Evolutionary conservation across 2,113 vertebrate genomes (phyloP).

Genomic region (Hippolais icterina): DNA sequence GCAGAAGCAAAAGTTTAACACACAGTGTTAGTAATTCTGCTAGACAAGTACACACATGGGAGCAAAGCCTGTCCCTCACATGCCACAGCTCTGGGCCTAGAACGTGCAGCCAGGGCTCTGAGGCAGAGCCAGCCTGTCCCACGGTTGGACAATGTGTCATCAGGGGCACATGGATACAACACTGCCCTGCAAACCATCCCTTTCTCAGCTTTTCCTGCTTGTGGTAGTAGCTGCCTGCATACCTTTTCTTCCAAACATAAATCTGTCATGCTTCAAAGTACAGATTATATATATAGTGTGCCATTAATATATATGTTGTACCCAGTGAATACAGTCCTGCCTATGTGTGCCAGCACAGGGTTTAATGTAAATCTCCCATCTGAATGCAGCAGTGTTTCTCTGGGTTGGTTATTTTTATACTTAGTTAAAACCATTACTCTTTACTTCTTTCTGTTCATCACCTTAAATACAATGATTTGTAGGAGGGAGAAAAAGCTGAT

Average conservation of each 20-base stretch:
- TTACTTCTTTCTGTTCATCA: background rate
- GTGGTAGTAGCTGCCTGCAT: background rate
- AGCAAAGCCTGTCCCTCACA: background rate
- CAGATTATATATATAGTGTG: background rate
- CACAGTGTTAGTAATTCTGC: background rate
- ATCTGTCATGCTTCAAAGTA: background rate
- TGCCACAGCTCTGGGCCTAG: background rate
- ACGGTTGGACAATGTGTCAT: fast-evolving
- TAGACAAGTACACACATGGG: background rate
- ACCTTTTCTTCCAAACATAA: background rate
- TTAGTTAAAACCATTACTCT: background rate
- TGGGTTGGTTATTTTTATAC: background rate
- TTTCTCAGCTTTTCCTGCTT: background rate
- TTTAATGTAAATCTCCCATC: background rate
- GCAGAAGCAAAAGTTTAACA: background rate
- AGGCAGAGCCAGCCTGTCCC: background rate
- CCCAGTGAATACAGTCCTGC: background rate
- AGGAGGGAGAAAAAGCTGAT: background rate
- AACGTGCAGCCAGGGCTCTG: background rate
- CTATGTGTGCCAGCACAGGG: background rate
- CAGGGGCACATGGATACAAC: background rate
- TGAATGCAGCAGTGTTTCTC: background rate
- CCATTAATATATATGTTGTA: background rate
- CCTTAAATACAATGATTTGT: background rate
- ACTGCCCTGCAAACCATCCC: background rate